phyloP scores from a whole-genome alignment of 2,113 vertebrate genomes.

The Centropristis striata region DNA sequence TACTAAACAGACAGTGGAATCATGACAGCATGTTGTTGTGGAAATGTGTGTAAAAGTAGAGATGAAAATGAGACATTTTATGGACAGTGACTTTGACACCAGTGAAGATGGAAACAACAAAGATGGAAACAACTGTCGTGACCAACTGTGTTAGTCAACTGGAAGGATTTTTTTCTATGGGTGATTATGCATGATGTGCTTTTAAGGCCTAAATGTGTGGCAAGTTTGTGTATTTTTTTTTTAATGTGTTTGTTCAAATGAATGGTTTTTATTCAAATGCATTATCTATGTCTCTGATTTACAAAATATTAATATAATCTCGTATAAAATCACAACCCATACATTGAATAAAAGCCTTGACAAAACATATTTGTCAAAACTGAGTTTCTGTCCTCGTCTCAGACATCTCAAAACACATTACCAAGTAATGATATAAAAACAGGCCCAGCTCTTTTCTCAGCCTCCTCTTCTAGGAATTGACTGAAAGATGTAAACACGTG shows the following conservation, averaged over 20 bases:
- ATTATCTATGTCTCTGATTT: background rate
- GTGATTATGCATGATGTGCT: background rate
- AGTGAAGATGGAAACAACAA: background rate
- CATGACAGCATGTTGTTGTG: background rate
- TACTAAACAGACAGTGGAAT: too few species aligned
- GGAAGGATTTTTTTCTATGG: background rate
- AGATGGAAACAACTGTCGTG: background rate
- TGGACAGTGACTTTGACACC: background rate
- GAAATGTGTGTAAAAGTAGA: background rate
- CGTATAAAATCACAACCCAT: background rate
- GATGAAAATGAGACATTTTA: background rate
- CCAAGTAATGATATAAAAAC: slow-evolving; percentile 37
- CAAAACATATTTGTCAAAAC: slow-evolving; percentile 29
- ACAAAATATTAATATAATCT: background rate
- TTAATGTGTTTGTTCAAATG: background rate
- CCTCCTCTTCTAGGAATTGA: slow-evolving; percentile 52
- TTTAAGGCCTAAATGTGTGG: background rate
- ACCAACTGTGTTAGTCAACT: background rate
- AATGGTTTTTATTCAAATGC: background rate
- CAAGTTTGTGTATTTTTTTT: background rate
- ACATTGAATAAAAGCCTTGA: background rate
- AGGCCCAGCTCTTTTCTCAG: slow-evolving; percentile 22
- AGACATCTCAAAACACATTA: slow-evolving; percentile 47
- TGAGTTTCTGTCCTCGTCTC: background rate
- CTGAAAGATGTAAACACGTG: slow-evolving; percentile 54